phyloP scores from a whole-genome alignment of 92 coral and sea anemone species.

The Pocillopora meandrina region DNA sequence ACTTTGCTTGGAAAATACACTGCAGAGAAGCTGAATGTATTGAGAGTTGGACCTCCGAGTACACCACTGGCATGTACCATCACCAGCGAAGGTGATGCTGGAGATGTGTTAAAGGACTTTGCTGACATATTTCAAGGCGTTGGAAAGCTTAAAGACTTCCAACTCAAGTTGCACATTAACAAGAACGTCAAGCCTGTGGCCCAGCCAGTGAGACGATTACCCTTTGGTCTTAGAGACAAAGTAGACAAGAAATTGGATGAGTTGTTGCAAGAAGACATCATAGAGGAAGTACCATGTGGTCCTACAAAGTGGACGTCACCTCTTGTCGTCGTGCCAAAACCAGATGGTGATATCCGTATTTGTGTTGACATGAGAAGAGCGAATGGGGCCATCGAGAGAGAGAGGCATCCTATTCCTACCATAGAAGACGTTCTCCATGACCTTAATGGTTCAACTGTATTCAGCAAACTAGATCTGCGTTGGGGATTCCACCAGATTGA shows the following conservation, averaged over 20 bases:
- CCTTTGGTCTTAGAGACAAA: conserved; percentile 53
- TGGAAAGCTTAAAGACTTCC: too few relatives aligned
- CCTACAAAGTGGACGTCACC: conserved; percentile 55
- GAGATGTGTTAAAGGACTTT: too few relatives aligned
- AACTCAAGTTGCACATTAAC: too few relatives aligned
- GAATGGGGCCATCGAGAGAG: conserved; percentile 38
- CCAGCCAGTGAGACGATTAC: conserved; percentile 14
- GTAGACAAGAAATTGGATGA: conserved; percentile 26
- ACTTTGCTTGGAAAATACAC: too few relatives aligned
- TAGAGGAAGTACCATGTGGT: conserved; percentile 40
- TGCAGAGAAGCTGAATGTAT: too few relatives aligned
- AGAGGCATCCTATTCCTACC: conserved; percentile 56
- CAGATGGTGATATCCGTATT: conserved; percentile 41
- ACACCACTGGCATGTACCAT: too few relatives aligned
- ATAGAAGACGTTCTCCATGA: conserved; percentile 50
- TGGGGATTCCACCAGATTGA: conserved; percentile 67
- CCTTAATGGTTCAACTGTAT: conserved; percentile 41
- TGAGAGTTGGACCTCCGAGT: too few relatives aligned
- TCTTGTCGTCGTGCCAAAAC: conserved; percentile 38
- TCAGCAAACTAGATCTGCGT: conserved; percentile 47
- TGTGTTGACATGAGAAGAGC: conserved; percentile 54
- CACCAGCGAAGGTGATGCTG: too few relatives aligned
- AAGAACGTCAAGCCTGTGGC: too few relatives aligned
- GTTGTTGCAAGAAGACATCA: conserved; percentile 18
- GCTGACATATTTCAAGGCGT: too few relatives aligned